Evolutionary conservation across 2,888 invertebrate genomes (phyloP), one percentile per base, ranked within the genome.

Genomic region (Drosophila suboccidentalis): DNA sequence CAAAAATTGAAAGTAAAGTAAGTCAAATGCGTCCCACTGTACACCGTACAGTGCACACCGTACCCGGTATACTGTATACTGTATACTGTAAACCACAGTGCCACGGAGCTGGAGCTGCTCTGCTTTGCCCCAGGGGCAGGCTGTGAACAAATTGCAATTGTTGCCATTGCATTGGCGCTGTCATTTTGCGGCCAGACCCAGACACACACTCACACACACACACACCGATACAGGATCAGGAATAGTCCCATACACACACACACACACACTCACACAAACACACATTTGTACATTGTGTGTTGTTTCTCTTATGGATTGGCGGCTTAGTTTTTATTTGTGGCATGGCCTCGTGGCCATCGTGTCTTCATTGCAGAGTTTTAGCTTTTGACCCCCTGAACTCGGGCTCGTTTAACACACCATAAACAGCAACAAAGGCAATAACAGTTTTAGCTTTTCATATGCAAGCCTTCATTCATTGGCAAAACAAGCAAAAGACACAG

Each of bases 111-210:
- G 22, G 47, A 62, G 71, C 39, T 15, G 57, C 67, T 46, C 46
- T 68, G 55, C 17, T 76, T 26, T 71, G 82, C 88, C 90, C 86
- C 41, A 17, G 74, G 86, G 84, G 82, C 83, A 85, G 82, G 82
- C 87, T 90, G 93, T 87, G 91, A 92, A 92, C 93, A 92, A 92
- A 92, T 92, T 92, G 92, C 92, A 92, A 92, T 92, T 92, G 92
- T 92, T 91, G 90, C 90, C 84, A 88, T 89, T 84, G 90, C 90
- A 84, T 85, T 84, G 68, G 83, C 67, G 88, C 85, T 90, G 91
- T 89, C 91, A 92, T 92, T 80, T 92, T 90, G 89, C 82, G 81
- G 86, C 80, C 49, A 71, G 58, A 57, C 58, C 26, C 67, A 57
- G 50, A 50, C 41, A 19, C 22, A 54, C 9, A 3, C 39, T 19